Base-by-base conservation (phyloP, 2,888 invertebrate genomes). In the Nebria brevicollis region DNA sequence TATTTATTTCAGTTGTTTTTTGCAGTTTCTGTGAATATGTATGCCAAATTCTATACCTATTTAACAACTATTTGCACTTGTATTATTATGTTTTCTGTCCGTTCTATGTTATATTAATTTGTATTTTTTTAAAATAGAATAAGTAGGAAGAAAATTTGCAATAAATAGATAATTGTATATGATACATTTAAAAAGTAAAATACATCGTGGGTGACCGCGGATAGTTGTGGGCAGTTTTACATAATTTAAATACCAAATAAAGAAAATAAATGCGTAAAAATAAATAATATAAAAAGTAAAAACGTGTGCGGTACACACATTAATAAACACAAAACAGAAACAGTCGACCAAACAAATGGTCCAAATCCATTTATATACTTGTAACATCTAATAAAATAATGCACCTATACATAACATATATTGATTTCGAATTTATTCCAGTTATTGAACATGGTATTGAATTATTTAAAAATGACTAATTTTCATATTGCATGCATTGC, bases 271-370 rank as follows among this genome's bases (percentile, higher is more conserved):
- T 80, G 81, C n/a, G 54, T 68, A 41, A 85, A 85, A 86, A 86
- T 85, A 85, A 86, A 87, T 86, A 86, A 86, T 85, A 84, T 83
- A 84, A 75, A 84, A 85, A 85, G 83, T 83, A 83, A 84, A 85
- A 85, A 86, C 85, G 86, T 86, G 86, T 86, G 86, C 85, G 86
- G 86, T 86, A 86, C 83, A 85, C 84, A 85, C 85, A 85, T 86
- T 86, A 86, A 85, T 85, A 85, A 85, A 84, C 83, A 84, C 81
- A 82, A 82, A 82, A 76, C 68, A 74, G 80, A 70, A 77, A 82
- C 84, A 84, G 82, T 82, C 77, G 82, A 80, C 83, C 84, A 85
- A 81, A 82, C 77, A 83, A 84, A 77, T 82, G 82, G 1, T 75
- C 54, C 5, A 75, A 13, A 20, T 54, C 54, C 54, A 54, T 13